Evolutionary conservation across 1,140 invertebrate species (phyloP).

Genomic region (Pseudomyrmex concolor): DNA sequence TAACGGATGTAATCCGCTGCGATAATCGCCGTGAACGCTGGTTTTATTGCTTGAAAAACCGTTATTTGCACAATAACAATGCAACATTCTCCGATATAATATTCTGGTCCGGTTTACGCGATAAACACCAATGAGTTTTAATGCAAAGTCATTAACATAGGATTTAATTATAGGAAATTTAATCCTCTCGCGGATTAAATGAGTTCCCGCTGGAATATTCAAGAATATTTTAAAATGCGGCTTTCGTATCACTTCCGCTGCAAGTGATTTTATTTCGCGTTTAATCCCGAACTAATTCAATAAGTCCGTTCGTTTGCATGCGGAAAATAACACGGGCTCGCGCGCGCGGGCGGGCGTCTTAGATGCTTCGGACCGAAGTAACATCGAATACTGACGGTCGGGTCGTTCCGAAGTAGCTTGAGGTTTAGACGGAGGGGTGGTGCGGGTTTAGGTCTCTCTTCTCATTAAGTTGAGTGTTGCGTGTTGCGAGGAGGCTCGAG

Average conservation of each 20-base stretch:
- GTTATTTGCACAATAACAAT: slow-evolving; percentile 49
- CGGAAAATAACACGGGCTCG: slow-evolving; percentile 30
- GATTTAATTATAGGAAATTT: slow-evolving; percentile 56
- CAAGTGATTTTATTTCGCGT: slow-evolving; percentile 25
- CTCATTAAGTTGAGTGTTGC: slow-evolving; percentile 84
- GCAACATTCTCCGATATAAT: slow-evolving; percentile 38
- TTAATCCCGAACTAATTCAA: slow-evolving; percentile 34
- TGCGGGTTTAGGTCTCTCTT: slow-evolving; percentile 74
- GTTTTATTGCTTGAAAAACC: slow-evolving; percentile 53
- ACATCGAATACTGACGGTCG: slow-evolving; percentile 65
- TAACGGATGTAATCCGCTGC: slow-evolving; percentile 46
- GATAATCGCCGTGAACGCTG: slow-evolving; percentile 38
- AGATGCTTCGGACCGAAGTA: slow-evolving; percentile 50
- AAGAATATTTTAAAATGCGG: slow-evolving; percentile 47
- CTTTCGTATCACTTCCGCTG: slow-evolving; percentile 26
- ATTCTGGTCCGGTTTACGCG: slow-evolving; percentile 26
- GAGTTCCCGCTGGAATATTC: slow-evolving; percentile 38
- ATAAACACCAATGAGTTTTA: slow-evolving; percentile 57
- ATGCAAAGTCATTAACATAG: slow-evolving; percentile 54
- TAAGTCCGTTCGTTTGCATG: slow-evolving; percentile 31
- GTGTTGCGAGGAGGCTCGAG: slow-evolving; percentile 82
- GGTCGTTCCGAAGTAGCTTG: slow-evolving; percentile 73
- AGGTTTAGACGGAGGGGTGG: slow-evolving; percentile 69
- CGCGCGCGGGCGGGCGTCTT: slow-evolving; percentile 41
- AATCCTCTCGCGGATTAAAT: slow-evolving; percentile 41